phyloP scores from a whole-genome alignment of 92 coral and sea anemone genomes.

The Actinostola sp. region DNA sequence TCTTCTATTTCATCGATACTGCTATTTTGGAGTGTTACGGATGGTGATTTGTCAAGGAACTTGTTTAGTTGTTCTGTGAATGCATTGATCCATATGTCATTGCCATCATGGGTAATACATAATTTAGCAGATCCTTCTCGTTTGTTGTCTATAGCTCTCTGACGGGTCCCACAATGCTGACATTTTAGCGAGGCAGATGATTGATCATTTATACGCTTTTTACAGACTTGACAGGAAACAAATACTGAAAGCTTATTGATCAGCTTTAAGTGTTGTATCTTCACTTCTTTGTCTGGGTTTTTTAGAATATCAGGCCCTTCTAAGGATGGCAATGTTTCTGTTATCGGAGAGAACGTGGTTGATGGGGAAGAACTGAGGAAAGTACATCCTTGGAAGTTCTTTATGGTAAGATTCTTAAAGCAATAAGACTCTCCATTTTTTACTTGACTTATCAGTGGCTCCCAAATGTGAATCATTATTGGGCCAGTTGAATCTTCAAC shows the following conservation, averaged over 20 bases:
- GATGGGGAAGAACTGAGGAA: constrained; percentile 49
- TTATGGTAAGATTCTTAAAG: constrained; percentile 45
- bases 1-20: no score
- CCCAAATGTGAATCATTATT: constrained; percentile 56
- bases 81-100: no score
- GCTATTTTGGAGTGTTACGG: no score
- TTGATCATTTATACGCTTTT: constrained; percentile 45
- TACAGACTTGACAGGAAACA: constrained; percentile 61
- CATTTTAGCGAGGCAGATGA: constrained; percentile 38
- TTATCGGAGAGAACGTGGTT: constrained; percentile 40
- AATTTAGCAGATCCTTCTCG: no score
- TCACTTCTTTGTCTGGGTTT: constrained; percentile 37
- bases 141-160: no score
- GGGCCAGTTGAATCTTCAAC: constrained; percentile 59
- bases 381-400: constrained; percentile 44
- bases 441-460: constrained; percentile 36
- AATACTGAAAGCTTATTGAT: constrained; percentile 43
- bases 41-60: no score
- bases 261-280: constrained; percentile 42
- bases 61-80: no score
- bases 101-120: no score
- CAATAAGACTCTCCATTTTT: constrained; percentile 43
- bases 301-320: constrained; percentile 49
- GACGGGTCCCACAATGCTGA: constrained; percentile 49
- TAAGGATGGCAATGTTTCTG: constrained; percentile 33